Evolutionary conservation across 2,113 vertebrate species (phyloP), one percentile per base, ranked within the genome.

Genomic region (Neolamprologus caudopunctatus): DNA sequence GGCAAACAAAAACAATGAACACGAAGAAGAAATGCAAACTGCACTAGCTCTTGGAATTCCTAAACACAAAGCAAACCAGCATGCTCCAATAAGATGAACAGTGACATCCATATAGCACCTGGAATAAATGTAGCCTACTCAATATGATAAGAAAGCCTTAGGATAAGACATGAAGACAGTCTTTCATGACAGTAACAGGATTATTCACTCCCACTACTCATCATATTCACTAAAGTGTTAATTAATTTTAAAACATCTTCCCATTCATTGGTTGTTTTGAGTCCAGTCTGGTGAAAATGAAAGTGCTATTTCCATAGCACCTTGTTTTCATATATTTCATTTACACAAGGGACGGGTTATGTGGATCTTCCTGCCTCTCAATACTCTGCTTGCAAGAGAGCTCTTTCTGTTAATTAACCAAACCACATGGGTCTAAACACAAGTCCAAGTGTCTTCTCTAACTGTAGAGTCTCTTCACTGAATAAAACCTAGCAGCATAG

Each of bases 1-100:
- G 92, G 94, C 94, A 93, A 92, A 92, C 88, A 89, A 93, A 95
- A 94, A 96, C 94, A 95, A 94, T 84, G 53, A 84, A 84, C 75
- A 90, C 42, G 90, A 90, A 88, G 81, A 85, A 55, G 55, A 91
- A 91, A 93, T 88, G 91, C 88, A 92, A 94, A 94, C 57, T 85
- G 87, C 21, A 53, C 16, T 63, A 71, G 92, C 94, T 95, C 35
- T 86, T 83, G 91, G 92, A 92, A 83, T 88, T 82, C 88, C 91
- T 88, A 61, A 92, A 90, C 50, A 75, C 61, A 31, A 51, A 37
- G 73, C 31, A 47, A 57, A 84, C 85, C 51, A 53, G 40, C 55
- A 83, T 78, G 35, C 66, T 82, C 63, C 58, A 86, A 35, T 58
- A 81, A 90, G 45, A 84, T 61, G 75, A 86, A 87, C 11, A 86